Conservation (phyloP, 1,140 invertebrate genomes). For the Drosophila equinoxialis region DNA sequence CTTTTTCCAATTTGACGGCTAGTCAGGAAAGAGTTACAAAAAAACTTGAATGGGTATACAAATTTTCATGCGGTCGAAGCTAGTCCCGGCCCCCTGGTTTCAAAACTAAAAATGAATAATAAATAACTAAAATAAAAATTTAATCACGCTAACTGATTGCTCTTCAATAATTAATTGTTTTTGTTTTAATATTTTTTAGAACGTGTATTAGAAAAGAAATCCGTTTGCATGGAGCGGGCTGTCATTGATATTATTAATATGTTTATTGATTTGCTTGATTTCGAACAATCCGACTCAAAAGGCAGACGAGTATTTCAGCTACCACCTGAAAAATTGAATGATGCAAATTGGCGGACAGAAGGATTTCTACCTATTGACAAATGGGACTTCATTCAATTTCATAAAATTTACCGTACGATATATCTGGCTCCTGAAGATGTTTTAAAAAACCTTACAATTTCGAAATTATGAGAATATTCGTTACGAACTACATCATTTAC, state of each 20-base stretch:
- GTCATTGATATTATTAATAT: constrained; percentile 89
- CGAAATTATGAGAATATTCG: constrained; percentile 66
- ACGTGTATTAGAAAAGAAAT: constrained; percentile 85
- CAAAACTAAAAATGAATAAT: too few species aligned
- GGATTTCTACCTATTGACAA: constrained; percentile 68
- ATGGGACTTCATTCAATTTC: constrained; percentile 77
- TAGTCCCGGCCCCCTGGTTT: too few species aligned
- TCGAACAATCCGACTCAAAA: constrained; percentile 82
- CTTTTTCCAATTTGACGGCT: too few species aligned
- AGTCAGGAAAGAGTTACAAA: too few species aligned
- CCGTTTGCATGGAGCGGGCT: constrained; percentile 86
- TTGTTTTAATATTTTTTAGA: constrained; percentile 53
- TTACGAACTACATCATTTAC: constrained; percentile 85
- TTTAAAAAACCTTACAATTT: constrained; percentile 52
- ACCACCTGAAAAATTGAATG: constrained; percentile 63
- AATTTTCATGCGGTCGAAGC: too few species aligned
- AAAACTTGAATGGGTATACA: too few species aligned
- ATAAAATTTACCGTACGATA: constrained; percentile 70
- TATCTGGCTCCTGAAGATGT: constrained; percentile 63
- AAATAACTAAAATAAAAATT: too few species aligned
- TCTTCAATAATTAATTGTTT: too few species aligned
- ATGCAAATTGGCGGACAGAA: constrained; percentile 63
- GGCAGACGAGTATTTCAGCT: constrained; percentile 63
- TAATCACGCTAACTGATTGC: too few species aligned
- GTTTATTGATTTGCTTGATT: constrained; percentile 87